Evolutionary conservation across 2,113 vertebrate species (phyloP).

Genomic region (Cyprinodon variegatus): DNA sequence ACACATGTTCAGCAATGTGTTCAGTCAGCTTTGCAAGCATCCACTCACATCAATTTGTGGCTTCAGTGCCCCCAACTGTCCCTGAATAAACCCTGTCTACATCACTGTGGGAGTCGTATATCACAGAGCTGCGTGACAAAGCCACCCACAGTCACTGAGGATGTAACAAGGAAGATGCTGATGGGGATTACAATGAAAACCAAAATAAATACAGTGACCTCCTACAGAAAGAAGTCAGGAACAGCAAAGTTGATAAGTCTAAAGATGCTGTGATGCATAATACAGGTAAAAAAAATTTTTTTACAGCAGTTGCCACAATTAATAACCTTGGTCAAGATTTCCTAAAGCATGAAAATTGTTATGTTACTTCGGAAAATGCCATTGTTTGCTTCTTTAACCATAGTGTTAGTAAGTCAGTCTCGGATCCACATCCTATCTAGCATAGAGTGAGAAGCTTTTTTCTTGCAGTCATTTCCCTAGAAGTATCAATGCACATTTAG

Average conservation of each 20-base stretch:
- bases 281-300: neutral
- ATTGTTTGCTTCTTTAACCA: too few species aligned
- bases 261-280: neutral
- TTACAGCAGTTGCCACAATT: too few species aligned
- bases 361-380: too few species aligned
- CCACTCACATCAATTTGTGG: neutral
- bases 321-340: too few species aligned
- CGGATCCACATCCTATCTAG: too few species aligned
- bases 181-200: neutral
- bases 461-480: too few species aligned
- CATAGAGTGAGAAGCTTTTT: too few species aligned
- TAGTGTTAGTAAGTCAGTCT: too few species aligned
- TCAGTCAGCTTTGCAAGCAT: neutral
- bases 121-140: neutral
- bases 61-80: constrained; percentile 11
- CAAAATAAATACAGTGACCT: neutral
- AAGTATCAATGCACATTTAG: neutral
- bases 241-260: neutral
- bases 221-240: neutral
- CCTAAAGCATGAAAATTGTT: too few species aligned
- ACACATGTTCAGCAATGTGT: neutral
- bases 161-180: constrained; percentile 6
- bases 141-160: constrained; percentile 15
- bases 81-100: constrained; percentile 11
- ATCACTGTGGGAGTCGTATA: constrained; percentile 15